A percentile compares a stretch with the other conserved stretches of the same genome.
These are phyloP conservation scores for Ruditapes philippinarum DNA, from an alignment of 1,140 invertebrate species.

Conservation along the genomic window DNA sequence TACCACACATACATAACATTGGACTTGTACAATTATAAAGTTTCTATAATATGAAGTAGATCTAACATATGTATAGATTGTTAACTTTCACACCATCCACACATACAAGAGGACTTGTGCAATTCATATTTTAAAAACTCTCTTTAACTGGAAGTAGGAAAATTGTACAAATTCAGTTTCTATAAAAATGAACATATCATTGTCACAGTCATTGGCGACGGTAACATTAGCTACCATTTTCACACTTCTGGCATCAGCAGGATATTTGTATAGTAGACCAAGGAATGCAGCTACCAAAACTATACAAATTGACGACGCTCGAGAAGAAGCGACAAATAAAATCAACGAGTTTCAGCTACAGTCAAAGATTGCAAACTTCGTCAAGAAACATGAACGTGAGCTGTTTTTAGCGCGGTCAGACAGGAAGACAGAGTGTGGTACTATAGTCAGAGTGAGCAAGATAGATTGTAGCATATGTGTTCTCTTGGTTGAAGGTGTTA, in stretches of 20 bases:
- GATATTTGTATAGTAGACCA: background rate
- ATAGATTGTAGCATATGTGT: constrained; percentile 75
- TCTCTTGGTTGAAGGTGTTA: constrained; percentile 54
- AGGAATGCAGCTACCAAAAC: too few relatives aligned
- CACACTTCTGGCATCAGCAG: background rate
- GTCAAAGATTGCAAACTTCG: constrained; percentile 9
- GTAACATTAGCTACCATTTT: background rate
- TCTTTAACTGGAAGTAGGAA: too few relatives aligned
- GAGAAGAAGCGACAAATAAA: background rate
- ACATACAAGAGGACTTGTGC: too few relatives aligned
- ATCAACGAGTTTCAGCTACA: background rate
- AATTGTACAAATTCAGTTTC: too few relatives aligned
- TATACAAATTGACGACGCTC: background rate
- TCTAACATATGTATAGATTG: too few relatives aligned
- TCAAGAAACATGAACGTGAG: background rate
- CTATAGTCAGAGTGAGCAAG: constrained; percentile 38
- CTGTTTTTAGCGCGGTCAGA: constrained; percentile 11
- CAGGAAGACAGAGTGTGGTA: constrained; percentile 50
- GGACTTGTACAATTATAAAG: too few relatives aligned
- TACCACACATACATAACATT: too few relatives aligned
- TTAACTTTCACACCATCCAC: too few relatives aligned
- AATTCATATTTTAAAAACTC: too few relatives aligned
- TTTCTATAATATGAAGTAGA: too few relatives aligned
- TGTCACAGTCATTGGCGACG: background rate
- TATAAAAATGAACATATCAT: background rate